Evolutionary conservation across 2,888 invertebrate genomes (phyloP).

Genomic region (Pyrochroa serraticornis): DNA sequence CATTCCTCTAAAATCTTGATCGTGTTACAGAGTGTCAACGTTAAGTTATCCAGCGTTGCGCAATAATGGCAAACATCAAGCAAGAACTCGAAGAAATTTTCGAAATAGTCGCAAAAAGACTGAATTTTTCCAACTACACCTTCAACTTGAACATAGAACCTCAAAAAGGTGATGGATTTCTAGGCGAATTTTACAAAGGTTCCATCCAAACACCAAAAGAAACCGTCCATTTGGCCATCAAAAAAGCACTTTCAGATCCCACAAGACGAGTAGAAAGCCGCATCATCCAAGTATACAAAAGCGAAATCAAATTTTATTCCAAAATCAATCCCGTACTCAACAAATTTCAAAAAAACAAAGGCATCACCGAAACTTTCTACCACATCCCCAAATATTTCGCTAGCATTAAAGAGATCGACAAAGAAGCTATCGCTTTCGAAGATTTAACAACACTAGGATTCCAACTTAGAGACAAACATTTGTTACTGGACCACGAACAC

Average conservation of each 20-base stretch:
- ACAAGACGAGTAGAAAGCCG: background rate
- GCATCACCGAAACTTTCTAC: background rate
- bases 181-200: constrained; percentile 1
- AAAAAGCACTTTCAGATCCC: constrained; percentile 2
- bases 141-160: background rate
- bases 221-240: background rate
- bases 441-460: constrained; percentile 1
- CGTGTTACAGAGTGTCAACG: too few relatives aligned
- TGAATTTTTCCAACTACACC: background rate
- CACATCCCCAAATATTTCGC: background rate
- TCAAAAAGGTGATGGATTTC: background rate
- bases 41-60: too few relatives aligned
- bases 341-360: constrained; percentile 1
- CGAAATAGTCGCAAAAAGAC: background rate
- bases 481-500: constrained; percentile 3
- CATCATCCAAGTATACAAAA: background rate
- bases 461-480: background rate
- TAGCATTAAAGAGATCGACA: background rate
- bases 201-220: background rate
- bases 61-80: too few relatives aligned
- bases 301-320: constrained; percentile 6
- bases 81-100: too few relatives aligned
- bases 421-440: constrained; percentile 1
- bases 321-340: background rate
- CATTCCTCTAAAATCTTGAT: too few relatives aligned